phyloP scores from a whole-genome alignment of 2,113 vertebrate species.

The Vidua chalybeata region DNA sequence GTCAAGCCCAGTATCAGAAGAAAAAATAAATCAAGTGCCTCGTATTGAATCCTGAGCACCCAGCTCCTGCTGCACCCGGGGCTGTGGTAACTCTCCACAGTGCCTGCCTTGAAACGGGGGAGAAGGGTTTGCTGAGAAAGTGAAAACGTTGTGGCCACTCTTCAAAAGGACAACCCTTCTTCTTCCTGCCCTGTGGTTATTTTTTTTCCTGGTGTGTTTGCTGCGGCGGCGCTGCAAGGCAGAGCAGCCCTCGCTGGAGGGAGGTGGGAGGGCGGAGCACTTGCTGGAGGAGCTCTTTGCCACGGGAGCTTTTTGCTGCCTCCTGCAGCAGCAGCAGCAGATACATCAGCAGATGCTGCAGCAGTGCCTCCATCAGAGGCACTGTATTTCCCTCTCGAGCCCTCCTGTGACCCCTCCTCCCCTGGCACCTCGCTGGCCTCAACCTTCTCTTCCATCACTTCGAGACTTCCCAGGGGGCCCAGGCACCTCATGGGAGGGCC shows the following conservation, averaged over 20 bases:
- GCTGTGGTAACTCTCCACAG: not conserved
- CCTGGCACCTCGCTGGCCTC: not conserved
- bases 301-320: not conserved
- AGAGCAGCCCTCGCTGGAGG: not conserved
- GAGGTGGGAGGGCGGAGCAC: not conserved
- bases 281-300: not conserved
- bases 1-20: not conserved
- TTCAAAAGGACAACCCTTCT: not conserved
- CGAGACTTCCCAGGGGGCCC: rapidly evolving
- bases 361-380: not conserved
- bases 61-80: not conserved
- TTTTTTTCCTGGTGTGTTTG: not conserved
- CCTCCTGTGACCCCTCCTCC: not conserved
- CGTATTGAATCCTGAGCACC: not conserved
- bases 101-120: not conserved
- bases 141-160: not conserved
- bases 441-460: not conserved
- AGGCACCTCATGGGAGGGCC: rapidly evolving
- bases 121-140: not conserved
- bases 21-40: not conserved
- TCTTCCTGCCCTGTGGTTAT: not conserved
- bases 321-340: not conserved
- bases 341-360: not conserved
- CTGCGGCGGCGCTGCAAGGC: not conserved
- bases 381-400: not conserved